These are phyloP conservation scores for Paramisgurnus dabryanus DNA, from an alignment of 2,113 vertebrate genomes.

Conservation along the genomic window DNA sequence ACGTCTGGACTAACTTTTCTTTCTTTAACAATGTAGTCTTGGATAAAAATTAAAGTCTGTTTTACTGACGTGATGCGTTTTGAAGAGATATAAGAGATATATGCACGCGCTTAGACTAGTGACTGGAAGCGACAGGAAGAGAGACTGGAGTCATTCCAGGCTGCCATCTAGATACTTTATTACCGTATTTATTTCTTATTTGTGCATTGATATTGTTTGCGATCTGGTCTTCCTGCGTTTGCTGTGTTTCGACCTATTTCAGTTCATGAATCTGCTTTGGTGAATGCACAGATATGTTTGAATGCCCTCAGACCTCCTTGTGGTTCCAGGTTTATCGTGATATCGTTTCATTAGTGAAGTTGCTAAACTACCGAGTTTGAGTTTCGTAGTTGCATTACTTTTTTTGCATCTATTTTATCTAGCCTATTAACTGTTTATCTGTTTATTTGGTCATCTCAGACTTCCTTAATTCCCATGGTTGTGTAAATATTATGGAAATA, in stretches of 20 bases:
- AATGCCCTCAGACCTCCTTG: neutral
- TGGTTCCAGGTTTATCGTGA: neutral
- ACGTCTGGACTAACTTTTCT: neutral
- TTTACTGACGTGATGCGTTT: slow-evolving; percentile 16
- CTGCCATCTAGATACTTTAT: neutral
- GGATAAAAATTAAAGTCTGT: neutral
- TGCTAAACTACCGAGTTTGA: neutral
- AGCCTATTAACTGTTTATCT: neutral
- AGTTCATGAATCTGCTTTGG: slow-evolving; percentile 10
- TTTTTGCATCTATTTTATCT: neutral
- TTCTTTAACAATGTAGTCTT: neutral
- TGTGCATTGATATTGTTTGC: neutral
- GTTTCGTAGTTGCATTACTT: neutral
- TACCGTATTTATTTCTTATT: neutral
- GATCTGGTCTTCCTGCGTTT: neutral
- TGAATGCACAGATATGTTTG: slow-evolving; percentile 20
- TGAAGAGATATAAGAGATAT: neutral
- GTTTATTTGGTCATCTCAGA: neutral
- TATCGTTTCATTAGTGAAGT: neutral
- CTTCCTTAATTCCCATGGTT: neutral
- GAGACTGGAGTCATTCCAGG: neutral
- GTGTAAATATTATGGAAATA: too few relatives aligned
- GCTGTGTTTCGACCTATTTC: neutral
- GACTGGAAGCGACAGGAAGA: neutral
- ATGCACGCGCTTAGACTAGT: neutral